phyloP scores from a whole-genome alignment of 1,140 invertebrate genomes.

The Rhopalosiphum padi region DNA sequence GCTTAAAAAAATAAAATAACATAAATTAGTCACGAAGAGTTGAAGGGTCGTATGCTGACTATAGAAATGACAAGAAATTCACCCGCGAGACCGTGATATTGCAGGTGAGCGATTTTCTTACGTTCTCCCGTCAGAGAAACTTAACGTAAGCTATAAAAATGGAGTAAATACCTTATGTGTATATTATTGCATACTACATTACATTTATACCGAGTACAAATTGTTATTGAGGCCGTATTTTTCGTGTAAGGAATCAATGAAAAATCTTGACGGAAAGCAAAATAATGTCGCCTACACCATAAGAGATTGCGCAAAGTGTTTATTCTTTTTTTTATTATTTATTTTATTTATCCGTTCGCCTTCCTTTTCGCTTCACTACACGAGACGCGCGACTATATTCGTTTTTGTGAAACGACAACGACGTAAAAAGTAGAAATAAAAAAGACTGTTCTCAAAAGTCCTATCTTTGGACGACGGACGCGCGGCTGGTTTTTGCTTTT shows the following conservation, averaged over 20 bases:
- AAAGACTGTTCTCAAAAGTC: not conserved
- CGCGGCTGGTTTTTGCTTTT: not conserved
- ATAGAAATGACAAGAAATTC: too few species aligned
- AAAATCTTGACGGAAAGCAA: not conserved
- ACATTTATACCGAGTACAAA: not conserved
- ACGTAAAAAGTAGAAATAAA: not conserved
- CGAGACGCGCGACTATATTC: not conserved
- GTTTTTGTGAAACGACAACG: not conserved
- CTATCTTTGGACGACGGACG: not conserved
- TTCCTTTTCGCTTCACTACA: not conserved
- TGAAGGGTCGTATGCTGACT: not conserved
- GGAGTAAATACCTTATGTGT: not conserved
- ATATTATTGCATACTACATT: not conserved
- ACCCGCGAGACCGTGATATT: not conserved
- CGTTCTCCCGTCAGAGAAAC: not conserved
- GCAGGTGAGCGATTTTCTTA: not conserved
- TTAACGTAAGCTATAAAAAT: not conserved
- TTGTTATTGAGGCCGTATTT: not conserved
- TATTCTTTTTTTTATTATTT: not conserved
- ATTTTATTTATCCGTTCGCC: not conserved
- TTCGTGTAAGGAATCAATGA: not conserved
- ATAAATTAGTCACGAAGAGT: not conserved
- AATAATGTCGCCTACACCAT: not conserved
- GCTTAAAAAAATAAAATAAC: not conserved
- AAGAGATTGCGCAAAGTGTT: not conserved